These are phyloP conservation scores for Hetaerina americana DNA, from an alignment of 1,140 invertebrate species.

Conservation along the genomic window DNA sequence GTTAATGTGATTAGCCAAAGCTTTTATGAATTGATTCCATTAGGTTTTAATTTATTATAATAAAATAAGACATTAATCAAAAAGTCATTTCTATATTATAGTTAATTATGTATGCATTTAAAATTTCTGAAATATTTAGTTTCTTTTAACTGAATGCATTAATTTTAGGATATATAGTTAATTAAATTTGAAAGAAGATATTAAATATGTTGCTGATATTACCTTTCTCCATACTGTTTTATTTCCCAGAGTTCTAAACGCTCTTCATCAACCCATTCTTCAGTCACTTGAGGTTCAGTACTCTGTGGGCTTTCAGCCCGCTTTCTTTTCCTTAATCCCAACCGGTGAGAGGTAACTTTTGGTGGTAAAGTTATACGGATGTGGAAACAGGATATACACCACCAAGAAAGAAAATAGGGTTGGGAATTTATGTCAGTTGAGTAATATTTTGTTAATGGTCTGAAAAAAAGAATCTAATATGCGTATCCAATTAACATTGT, in stretches of 20 bases:
- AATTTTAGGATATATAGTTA: no score
- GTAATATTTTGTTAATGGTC: neutral
- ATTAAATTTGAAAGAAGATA: no score
- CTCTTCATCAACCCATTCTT: constrained; percentile 93
- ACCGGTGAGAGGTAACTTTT: constrained; percentile 88
- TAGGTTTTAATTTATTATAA: no score
- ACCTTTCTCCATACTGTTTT: constrained; percentile 84
- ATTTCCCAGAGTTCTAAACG: constrained; percentile 95
- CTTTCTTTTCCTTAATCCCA: constrained; percentile 82
- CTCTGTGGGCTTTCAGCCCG: constrained; percentile 78
- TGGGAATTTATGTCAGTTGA: neutral
- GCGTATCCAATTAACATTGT: constrained; percentile 6
- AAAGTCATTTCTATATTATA: no score
- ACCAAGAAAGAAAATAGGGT: neutral
- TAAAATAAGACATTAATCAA: no score
- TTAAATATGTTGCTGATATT: no score
- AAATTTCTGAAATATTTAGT: no score
- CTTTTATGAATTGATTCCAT: no score
- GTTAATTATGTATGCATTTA: no score
- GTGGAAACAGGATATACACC: constrained; percentile 4
- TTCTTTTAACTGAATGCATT: no score
- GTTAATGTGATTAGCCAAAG: no score
- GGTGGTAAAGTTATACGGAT: constrained; percentile 6
- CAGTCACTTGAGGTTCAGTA: constrained; percentile 77
- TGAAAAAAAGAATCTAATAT: constrained; percentile 10